Evolutionary conservation across 2,113 vertebrate genomes (phyloP).

Genomic region (Argyrosomus japonicus): DNA sequence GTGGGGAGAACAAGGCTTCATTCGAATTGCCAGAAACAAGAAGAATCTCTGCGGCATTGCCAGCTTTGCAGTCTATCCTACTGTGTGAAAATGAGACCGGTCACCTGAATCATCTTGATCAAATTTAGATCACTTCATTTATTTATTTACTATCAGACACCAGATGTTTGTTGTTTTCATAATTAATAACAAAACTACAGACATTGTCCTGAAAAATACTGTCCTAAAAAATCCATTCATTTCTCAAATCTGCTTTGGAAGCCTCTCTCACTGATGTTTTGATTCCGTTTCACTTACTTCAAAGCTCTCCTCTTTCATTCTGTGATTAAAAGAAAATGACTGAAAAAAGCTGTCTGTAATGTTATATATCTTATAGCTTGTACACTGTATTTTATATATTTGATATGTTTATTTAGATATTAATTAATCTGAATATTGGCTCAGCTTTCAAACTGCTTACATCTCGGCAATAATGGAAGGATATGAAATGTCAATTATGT

Average conservation of each 20-base stretch:
- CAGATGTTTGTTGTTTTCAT: background rate
- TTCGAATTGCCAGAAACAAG: slow-evolving; percentile 82
- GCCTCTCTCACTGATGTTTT: background rate
- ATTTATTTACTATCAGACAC: slow-evolving; percentile 9
- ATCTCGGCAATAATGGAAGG: background rate
- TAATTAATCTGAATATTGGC: background rate
- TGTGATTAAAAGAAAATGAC: background rate
- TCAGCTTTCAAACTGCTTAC: background rate
- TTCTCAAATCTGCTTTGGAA: background rate
- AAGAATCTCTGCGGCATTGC: slow-evolving; percentile 83
- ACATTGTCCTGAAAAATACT: background rate
- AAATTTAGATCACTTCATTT: background rate
- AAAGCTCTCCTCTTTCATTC: background rate
- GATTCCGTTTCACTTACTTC: background rate
- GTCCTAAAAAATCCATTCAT: background rate
- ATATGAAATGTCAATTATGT: background rate
- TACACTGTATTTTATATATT: background rate
- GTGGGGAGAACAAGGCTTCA: slow-evolving; percentile 83
- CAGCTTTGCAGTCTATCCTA: slow-evolving; percentile 74
- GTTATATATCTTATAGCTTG: background rate
- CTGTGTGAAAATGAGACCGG: slow-evolving; percentile 51
- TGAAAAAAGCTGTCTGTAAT: background rate
- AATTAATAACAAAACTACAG: background rate
- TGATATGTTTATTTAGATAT: slow-evolving; percentile 17
- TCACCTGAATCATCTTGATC: background rate